Evolutionary conservation across 2,113 vertebrate genomes (phyloP).

Genomic region (Cyprinus carpio): DNA sequence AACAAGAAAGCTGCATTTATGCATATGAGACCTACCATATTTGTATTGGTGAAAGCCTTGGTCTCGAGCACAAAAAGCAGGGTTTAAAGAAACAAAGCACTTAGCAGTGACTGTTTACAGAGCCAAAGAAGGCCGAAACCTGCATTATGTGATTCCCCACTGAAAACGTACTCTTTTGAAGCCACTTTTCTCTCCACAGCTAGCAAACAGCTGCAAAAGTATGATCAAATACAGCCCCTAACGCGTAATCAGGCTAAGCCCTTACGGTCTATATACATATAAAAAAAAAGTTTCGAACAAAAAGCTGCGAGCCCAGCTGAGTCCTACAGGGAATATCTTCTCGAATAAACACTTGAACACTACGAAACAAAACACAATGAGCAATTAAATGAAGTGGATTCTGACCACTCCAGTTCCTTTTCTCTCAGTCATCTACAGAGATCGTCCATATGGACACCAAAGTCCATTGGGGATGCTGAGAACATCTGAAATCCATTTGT

Average conservation of each 20-base stretch:
- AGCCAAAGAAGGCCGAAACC: neutral
- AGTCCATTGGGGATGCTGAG: conserved; percentile 23
- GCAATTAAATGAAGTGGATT: conserved; percentile 48
- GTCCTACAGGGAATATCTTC: conserved; percentile 31
- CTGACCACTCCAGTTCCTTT: neutral
- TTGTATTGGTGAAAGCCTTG: neutral
- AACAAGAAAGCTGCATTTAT: neutral
- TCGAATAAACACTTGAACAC: conserved; percentile 35
- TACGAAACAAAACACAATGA: conserved; percentile 44
- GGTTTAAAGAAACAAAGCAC: neutral
- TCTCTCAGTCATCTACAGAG: neutral
- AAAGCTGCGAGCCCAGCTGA: conserved; percentile 26
- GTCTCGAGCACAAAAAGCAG: neutral
- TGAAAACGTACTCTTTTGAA: neutral
- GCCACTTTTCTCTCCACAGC: conserved; percentile 32
- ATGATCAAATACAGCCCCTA: conserved; percentile 35
- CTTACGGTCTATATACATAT: neutral
- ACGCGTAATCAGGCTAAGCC: conserved; percentile 39
- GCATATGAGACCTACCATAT: neutral
- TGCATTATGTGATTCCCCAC: conserved; percentile 19
- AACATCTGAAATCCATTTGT: conserved; percentile 2
- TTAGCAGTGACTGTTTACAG: conserved; percentile 2
- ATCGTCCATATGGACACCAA: conserved; percentile 26
- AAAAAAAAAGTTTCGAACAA: conserved; percentile 13
- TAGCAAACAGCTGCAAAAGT: conserved; percentile 49